Conservation (phyloP, 2,113 vertebrate species). For the Bungarus multicinctus region DNA sequence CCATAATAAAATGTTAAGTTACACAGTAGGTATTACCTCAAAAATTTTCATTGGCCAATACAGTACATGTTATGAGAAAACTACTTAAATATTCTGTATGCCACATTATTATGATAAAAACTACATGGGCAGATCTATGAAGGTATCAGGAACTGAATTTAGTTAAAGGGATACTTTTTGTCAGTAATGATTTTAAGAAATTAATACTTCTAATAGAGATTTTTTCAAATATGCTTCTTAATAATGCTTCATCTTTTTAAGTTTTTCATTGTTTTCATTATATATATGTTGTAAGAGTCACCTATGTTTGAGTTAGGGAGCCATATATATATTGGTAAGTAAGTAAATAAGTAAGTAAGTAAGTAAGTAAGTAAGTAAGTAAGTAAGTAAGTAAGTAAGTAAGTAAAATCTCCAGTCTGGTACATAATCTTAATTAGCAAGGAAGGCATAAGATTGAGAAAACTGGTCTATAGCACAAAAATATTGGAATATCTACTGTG, state of each 20-base stretch:
- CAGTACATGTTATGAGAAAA: background rate
- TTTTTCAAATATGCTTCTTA: background rate
- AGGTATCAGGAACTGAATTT: background rate
- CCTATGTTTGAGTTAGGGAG: background rate
- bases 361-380: background rate
- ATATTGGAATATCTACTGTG: conserved; percentile 10
- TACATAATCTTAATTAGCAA: background rate
- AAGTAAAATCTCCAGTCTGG: background rate
- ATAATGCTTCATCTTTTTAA: background rate
- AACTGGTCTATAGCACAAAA: background rate
- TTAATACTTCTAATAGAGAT: background rate
- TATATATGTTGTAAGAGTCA: background rate
- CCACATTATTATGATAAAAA: background rate
- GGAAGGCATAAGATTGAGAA: background rate
- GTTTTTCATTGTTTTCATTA: background rate
- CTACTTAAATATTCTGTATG: background rate
- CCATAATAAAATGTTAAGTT: background rate
- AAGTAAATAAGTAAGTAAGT: background rate
- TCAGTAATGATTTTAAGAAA: background rate
- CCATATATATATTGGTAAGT: background rate
- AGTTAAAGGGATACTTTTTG: background rate
- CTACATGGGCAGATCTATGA: background rate
- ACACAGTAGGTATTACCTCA: background rate
- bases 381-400: background rate
- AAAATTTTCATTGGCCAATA: background rate